A percentile compares a stretch with the other conserved stretches of the same genome.
Evolutionary conservation across 2,888 invertebrate species (phyloP).

Genomic region (Anthrax anthrax): DNA sequence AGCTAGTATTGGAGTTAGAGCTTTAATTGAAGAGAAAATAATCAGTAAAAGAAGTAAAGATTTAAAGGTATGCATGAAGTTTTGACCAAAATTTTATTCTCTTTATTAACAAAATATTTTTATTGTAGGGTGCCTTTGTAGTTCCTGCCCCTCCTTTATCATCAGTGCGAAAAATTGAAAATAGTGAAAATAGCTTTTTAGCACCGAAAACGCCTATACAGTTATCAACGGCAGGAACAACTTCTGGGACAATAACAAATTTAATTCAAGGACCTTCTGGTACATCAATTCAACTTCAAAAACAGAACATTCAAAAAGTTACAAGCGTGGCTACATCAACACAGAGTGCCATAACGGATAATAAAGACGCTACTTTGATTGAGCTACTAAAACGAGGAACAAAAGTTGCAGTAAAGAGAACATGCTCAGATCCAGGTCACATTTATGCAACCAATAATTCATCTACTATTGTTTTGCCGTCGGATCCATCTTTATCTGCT

Average conservation of each 20-base stretch:
- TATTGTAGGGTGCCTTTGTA: conserved; percentile 31
- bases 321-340: conserved; percentile 20
- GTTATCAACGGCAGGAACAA: conserved; percentile 9
- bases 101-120: background rate
- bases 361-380: conserved; percentile 62
- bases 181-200: conserved; percentile 32
- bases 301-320: conserved; percentile 19
- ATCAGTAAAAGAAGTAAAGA: conserved; percentile 61
- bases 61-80: conserved; percentile 25
- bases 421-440: conserved; percentile 53
- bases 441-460: conserved; percentile 30
- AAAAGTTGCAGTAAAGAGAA: conserved; percentile 57
- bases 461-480: conserved; percentile 22
- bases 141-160: conserved; percentile 33
- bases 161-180: conserved; percentile 26
- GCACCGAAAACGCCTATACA: conserved; percentile 22
- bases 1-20: conserved; percentile 80
- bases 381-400: conserved; percentile 60
- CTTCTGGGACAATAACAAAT: conserved; percentile 18
- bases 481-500: conserved; percentile 13
- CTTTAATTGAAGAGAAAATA: conserved; percentile 84
- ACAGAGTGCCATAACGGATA: conserved; percentile 32
- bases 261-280: conserved; percentile 21
- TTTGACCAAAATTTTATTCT: background rate
- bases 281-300: conserved; percentile 24